phyloP scores from a whole-genome alignment of 2,113 vertebrate species.

The Semicossyphus pulcher region DNA sequence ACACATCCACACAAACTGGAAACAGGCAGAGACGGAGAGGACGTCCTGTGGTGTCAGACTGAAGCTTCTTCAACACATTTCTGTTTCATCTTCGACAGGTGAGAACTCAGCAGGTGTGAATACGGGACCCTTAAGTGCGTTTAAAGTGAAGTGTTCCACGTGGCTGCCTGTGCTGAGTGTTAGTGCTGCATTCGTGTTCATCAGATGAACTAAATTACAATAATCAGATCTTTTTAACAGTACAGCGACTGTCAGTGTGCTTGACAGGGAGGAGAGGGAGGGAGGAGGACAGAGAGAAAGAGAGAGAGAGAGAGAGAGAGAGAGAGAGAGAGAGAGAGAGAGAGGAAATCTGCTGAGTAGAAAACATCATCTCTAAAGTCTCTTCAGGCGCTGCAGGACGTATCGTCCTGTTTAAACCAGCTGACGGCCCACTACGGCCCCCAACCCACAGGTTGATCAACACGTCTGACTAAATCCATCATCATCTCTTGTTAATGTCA shows the following conservation, averaged over 20 bases:
- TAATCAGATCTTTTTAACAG: constrained; percentile 31
- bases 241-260: constrained; percentile 55
- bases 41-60: not conserved
- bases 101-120: not conserved
- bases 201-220: constrained; percentile 42
- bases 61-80: not conserved
- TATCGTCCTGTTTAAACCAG: not conserved
- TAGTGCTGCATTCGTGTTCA: constrained; percentile 47
- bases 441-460: too few species aligned
- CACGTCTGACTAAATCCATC: too few species aligned
- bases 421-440: too few species aligned
- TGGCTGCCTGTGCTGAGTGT: constrained; percentile 33
- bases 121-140: not conserved
- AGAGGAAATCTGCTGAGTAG: not conserved
- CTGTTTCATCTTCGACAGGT: not conserved
- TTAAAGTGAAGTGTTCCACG: not conserved
- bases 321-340: not conserved
- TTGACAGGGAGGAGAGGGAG: constrained; percentile 1
- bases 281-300: not conserved
- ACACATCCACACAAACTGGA: not conserved
- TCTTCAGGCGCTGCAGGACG: not conserved
- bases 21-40: not conserved
- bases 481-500: not conserved
- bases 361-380: not conserved
- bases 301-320: not conserved